Conservation (phyloP, 2,888 invertebrate genomes). For the Plebejus melissa region DNA sequence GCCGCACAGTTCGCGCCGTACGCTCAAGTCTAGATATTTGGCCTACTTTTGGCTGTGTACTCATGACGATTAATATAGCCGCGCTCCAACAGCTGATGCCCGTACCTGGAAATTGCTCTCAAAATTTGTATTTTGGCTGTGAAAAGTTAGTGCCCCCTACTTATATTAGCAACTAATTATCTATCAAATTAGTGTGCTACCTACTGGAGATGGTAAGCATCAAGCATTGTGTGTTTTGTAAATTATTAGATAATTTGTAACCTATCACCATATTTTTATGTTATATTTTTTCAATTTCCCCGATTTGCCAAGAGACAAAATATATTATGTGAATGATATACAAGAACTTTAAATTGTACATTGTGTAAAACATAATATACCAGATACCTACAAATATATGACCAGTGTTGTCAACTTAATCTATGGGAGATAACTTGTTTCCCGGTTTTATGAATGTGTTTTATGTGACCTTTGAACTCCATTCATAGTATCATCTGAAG, state of each 20-base stretch:
- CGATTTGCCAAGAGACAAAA: not conserved
- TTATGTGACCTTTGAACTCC: not conserved
- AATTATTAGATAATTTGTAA: conserved; percentile 24
- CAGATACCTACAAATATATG: not conserved
- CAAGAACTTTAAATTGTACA: not conserved
- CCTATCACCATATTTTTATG: not conserved
- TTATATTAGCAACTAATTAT: not conserved
- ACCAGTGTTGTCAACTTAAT: not conserved
- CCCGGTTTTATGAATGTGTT: not conserved
- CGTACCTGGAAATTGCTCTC: conserved; percentile 46
- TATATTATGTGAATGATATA: not conserved
- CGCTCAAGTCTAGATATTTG: conserved; percentile 67
- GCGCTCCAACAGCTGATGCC: conserved; percentile 74
- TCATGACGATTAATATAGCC: conserved; percentile 73
- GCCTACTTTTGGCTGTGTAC: conserved; percentile 70
- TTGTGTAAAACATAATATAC: not conserved
- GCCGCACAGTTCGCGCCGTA: conserved; percentile 53
- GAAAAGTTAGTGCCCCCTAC: not conserved
- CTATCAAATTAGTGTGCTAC: not conserved
- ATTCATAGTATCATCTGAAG: not conserved
- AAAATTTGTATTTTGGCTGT: not conserved
- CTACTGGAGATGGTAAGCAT: conserved; percentile 20
- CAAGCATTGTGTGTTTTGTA: not conserved
- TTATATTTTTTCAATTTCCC: not conserved
- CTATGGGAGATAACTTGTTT: not conserved